These are phyloP conservation scores for Geodia barretti DNA, from an alignment of 37 sponge, comb jelly and placozoan species.

Conservation along the genomic window DNA sequence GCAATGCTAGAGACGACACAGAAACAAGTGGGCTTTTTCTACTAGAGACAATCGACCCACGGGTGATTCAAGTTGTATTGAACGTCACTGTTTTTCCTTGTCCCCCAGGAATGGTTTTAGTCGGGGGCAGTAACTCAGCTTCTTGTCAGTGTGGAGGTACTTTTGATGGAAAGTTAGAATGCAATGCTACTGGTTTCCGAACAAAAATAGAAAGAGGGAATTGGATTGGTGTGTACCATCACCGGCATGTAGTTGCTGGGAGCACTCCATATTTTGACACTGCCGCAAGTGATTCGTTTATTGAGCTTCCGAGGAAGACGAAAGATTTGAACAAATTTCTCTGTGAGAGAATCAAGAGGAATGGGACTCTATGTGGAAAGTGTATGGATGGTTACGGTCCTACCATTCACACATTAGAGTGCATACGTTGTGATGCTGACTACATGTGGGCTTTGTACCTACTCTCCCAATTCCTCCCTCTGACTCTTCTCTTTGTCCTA, in stretches of 20 bases:
- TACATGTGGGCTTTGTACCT: slow-evolving; percentile 50
- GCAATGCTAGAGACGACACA: no score
- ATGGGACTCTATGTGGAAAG: slow-evolving; percentile 55
- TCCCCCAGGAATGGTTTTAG: slow-evolving; percentile 53
- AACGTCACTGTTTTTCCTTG: slow-evolving; percentile 28
- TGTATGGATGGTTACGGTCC: slow-evolving; percentile 50
- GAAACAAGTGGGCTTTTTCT: slow-evolving; percentile 1
- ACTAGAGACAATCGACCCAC: slow-evolving; percentile 40
- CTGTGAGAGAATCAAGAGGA: slow-evolving; percentile 43
- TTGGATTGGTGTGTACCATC: slow-evolving; percentile 21
- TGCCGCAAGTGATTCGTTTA: background rate
- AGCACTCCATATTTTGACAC: slow-evolving; percentile 28
- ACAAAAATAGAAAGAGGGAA: slow-evolving; percentile 7
- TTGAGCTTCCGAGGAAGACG: background rate
- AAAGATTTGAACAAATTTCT: background rate
- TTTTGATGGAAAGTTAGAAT: slow-evolving; percentile 21
- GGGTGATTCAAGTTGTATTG: slow-evolving; percentile 45
- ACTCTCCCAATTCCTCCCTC: slow-evolving; percentile 43
- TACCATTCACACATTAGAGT: slow-evolving; percentile 20
- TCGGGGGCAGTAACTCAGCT: background rate
- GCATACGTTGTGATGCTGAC: background rate
- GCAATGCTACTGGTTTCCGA: background rate
- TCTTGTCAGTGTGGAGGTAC: slow-evolving; percentile 11
- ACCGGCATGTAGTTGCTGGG: background rate
- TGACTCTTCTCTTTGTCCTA: slow-evolving; percentile 39